phyloP scores from a whole-genome alignment of 2,113 vertebrate species.

The Mobula birostris region DNA sequence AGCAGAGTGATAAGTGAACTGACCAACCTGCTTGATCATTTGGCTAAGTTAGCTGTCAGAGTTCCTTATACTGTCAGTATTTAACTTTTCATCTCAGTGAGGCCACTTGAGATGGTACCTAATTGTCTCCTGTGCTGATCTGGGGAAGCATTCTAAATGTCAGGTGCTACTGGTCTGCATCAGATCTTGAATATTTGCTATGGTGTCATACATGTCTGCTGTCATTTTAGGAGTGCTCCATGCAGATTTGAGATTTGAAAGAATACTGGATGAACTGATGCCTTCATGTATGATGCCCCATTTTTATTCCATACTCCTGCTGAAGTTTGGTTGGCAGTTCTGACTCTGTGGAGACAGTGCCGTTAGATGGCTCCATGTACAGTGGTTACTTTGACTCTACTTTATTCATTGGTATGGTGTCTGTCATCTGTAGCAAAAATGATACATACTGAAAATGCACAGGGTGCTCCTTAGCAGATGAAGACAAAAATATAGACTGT shows the following conservation, averaged over 20 bases:
- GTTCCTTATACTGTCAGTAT: background rate
- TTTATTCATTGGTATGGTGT: background rate
- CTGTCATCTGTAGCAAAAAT: background rate
- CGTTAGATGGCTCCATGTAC: background rate
- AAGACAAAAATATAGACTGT: background rate
- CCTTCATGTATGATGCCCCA: background rate
- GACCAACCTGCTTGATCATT: background rate
- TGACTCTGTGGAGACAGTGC: background rate
- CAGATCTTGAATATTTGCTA: background rate
- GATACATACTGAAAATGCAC: background rate
- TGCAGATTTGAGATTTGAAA: background rate
- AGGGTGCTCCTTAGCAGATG: background rate
- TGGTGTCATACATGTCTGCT: background rate
- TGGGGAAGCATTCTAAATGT: background rate
- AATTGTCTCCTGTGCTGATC: background rate
- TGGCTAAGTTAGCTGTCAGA: slow-evolving; percentile 3
- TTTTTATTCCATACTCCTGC: background rate
- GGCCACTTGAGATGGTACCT: background rate
- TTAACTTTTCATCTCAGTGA: background rate
- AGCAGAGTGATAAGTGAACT: background rate
- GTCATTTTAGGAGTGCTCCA: background rate
- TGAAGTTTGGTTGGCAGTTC: background rate
- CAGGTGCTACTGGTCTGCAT: background rate
- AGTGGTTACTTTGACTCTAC: background rate
- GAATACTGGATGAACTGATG: background rate